Conservation (phyloP, 2,113 vertebrate species). For the Onychostoma macrolepis region DNA sequence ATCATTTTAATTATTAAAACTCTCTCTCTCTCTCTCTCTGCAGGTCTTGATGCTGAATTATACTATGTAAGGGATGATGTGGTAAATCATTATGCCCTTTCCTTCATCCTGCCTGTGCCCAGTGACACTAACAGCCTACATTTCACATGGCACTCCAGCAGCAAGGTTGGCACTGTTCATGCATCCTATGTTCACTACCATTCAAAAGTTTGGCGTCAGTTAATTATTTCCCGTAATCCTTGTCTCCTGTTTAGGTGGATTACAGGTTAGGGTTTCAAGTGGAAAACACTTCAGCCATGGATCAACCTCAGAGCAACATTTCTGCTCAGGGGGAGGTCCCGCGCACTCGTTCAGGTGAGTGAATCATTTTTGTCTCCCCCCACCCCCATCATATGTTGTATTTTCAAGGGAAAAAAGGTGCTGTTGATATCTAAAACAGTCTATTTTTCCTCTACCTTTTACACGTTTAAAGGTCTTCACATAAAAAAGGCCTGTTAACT, state of each 20-base stretch:
- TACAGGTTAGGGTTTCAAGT: slow-evolving; percentile 92
- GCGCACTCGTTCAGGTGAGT: slow-evolving; percentile 85
- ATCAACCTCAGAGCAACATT: slow-evolving; percentile 89
- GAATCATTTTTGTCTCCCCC: too few species aligned
- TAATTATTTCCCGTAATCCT: not conserved
- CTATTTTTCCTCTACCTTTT: not conserved
- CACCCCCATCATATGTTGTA: not conserved
- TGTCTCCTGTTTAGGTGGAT: slow-evolving; percentile 80
- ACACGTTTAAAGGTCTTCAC: not conserved
- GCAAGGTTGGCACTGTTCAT: slow-evolving; percentile 74
- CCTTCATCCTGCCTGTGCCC: slow-evolving; percentile 92
- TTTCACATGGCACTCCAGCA: slow-evolving; percentile 94
- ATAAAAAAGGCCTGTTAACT: not conserved
- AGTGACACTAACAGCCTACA: slow-evolving; percentile 94
- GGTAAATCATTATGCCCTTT: slow-evolving; percentile 91
- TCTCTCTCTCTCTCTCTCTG: slow-evolving; percentile 24
- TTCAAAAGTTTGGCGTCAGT: not conserved
- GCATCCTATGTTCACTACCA: not conserved
- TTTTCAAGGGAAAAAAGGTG: not conserved
- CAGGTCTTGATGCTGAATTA: slow-evolving; percentile 95
- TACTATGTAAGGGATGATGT: slow-evolving; percentile 95
- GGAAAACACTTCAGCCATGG: slow-evolving; percentile 89
- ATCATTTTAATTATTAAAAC: not conserved
- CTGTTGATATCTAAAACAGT: not conserved
- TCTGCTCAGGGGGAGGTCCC: slow-evolving; percentile 91